These are phyloP conservation scores for Selenia dentaria DNA, from an alignment of 2,888 invertebrate species.

Conservation along the genomic window DNA sequence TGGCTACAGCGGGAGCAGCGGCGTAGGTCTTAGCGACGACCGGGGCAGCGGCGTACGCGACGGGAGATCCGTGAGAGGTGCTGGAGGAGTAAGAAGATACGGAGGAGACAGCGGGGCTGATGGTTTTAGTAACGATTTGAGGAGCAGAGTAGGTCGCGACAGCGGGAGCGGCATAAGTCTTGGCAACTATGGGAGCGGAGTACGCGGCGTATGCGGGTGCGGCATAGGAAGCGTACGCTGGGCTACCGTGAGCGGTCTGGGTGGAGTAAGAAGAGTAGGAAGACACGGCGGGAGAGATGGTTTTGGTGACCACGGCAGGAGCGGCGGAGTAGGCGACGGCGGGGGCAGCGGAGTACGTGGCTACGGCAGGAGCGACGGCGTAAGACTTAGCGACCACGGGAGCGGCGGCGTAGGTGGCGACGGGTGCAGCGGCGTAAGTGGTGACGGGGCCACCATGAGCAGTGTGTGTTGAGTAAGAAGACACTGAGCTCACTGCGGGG, in stretches of 20 bases:
- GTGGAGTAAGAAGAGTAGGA: constrained; percentile 48
- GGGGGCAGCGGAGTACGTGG: constrained; percentile 79
- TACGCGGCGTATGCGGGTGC: constrained; percentile 56
- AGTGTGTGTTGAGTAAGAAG: constrained; percentile 56
- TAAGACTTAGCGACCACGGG: constrained; percentile 58
- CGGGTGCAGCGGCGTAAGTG: constrained; percentile 45
- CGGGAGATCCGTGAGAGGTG: constrained; percentile 55
- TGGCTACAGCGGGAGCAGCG: constrained; percentile 48
- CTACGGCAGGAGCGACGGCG: constrained; percentile 50
- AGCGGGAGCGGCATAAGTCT: constrained; percentile 46
- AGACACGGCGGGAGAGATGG: constrained; percentile 44
- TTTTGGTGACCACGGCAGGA: constrained; percentile 51
- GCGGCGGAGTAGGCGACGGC: constrained; percentile 77
- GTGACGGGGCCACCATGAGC: constrained; percentile 46
- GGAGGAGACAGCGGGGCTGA: constrained; percentile 53
- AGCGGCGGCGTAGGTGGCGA: constrained; percentile 41
- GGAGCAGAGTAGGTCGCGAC: constrained; percentile 46
- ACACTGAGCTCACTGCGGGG: constrained; percentile 56
- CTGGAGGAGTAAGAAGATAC: constrained; percentile 56
- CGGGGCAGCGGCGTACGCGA: constrained; percentile 64
- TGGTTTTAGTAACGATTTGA: constrained; percentile 50
- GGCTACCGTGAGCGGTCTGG: constrained; percentile 36
- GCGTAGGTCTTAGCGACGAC: constrained; percentile 58
- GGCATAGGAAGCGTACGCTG: constrained; percentile 48
- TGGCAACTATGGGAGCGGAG: constrained; percentile 33